phyloP scores from a whole-genome alignment of 2,888 invertebrate species.

The Aspidiotus rigidus region DNA sequence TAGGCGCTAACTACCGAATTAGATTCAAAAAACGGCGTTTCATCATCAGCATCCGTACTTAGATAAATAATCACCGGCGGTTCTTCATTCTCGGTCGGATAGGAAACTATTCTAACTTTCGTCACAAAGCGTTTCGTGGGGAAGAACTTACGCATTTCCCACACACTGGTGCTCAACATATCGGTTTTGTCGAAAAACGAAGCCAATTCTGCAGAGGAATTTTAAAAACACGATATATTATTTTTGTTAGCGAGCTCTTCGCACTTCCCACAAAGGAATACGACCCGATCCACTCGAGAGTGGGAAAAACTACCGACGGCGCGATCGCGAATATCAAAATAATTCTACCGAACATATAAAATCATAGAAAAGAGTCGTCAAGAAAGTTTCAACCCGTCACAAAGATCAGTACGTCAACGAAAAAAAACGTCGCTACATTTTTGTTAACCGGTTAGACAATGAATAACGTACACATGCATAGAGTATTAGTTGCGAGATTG shows the following conservation, averaged over 20 bases:
- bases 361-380: too few relatives aligned
- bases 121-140: background rate
- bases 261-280: too few relatives aligned
- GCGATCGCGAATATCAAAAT: too few relatives aligned
- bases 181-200: background rate
- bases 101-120: background rate
- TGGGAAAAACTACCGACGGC: too few relatives aligned
- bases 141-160: background rate
- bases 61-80: background rate
- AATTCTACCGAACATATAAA: too few relatives aligned
- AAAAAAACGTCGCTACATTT: too few relatives aligned
- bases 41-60: background rate
- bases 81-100: background rate
- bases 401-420: too few relatives aligned
- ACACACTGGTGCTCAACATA: conserved; percentile 2
- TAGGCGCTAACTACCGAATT: background rate
- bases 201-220: background rate
- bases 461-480: too few relatives aligned
- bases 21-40: background rate
- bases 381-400: too few relatives aligned
- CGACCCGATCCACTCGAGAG: too few relatives aligned
- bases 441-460: too few relatives aligned
- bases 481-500: too few relatives aligned
- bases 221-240: background rate
- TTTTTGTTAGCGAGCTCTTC: background rate